phyloP scores from a whole-genome alignment of 2,888 invertebrate genomes.

The Drosophila hawaiiensis region DNA sequence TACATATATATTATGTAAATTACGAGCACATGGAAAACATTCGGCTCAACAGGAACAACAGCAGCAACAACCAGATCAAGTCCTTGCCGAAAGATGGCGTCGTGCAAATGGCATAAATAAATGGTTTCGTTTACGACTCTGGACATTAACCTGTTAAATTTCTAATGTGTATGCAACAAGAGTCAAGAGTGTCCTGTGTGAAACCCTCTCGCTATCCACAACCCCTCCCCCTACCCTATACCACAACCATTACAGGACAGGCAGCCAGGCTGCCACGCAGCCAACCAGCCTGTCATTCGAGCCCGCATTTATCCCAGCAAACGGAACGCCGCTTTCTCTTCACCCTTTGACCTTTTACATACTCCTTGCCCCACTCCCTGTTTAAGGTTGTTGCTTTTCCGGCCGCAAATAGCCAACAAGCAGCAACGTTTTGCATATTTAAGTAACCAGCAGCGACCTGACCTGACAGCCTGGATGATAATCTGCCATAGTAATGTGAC shows the following conservation, averaged over 20 bases:
- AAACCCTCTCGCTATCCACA: neutral
- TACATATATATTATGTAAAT: slow-evolving; percentile 73
- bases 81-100: slow-evolving; percentile 55
- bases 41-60: slow-evolving; percentile 9
- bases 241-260: slow-evolving; percentile 7
- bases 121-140: slow-evolving; percentile 82
- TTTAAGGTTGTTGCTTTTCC: slow-evolving; percentile 62
- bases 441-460: slow-evolving; percentile 69
- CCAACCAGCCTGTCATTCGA: slow-evolving; percentile 27
- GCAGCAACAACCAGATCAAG: slow-evolving; percentile 9
- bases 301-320: slow-evolving; percentile 58
- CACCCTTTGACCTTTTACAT: neutral
- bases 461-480: slow-evolving; percentile 72
- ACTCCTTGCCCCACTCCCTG: neutral
- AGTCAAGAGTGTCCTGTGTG: slow-evolving; percentile 53
- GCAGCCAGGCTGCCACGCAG: slow-evolving; percentile 6
- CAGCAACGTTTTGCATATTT: slow-evolving; percentile 77
- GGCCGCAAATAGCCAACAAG: slow-evolving; percentile 67
- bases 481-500: slow-evolving; percentile 77
- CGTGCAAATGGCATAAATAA: slow-evolving; percentile 76
- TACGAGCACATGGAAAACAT: slow-evolving; percentile 49
- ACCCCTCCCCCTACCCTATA: too few relatives aligned
- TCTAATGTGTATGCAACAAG: slow-evolving; percentile 67
- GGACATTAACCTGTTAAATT: slow-evolving; percentile 81
- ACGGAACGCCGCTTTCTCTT: slow-evolving; percentile 25